Conservation (phyloP, 1,140 invertebrate genomes). For the Diabrotica virgifera region DNA sequence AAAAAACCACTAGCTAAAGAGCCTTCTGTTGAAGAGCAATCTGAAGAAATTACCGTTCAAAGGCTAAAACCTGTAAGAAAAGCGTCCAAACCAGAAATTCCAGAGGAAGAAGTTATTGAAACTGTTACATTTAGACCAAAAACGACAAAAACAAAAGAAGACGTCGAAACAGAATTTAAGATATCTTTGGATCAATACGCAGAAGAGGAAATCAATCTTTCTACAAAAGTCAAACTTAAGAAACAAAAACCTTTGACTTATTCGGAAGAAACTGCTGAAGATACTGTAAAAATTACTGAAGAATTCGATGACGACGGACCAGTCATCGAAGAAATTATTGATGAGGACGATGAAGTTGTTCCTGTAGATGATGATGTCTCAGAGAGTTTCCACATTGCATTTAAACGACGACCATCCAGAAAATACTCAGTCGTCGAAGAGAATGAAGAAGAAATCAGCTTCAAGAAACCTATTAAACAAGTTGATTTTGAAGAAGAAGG, state of each 20-base stretch:
- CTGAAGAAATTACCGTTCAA: slow-evolving; percentile 70
- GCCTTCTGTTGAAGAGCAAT: slow-evolving; percentile 64
- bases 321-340: slow-evolving; percentile 67
- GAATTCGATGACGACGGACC: slow-evolving; percentile 64
- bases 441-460: slow-evolving; percentile 55
- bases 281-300: slow-evolving; percentile 67
- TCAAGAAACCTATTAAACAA: slow-evolving; percentile 49
- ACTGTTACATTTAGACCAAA: slow-evolving; percentile 70
- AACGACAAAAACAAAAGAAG: slow-evolving; percentile 68
- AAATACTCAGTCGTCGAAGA: slow-evolving; percentile 59
- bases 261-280: slow-evolving; percentile 69
- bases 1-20: slow-evolving; percentile 49
- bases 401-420: slow-evolving; percentile 52
- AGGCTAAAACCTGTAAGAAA: slow-evolving; percentile 65
- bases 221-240: slow-evolving; percentile 75
- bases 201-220: slow-evolving; percentile 82
- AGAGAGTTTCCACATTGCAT: slow-evolving; percentile 54
- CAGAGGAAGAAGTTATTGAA: slow-evolving; percentile 69
- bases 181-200: slow-evolving; percentile 79
- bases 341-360: slow-evolving; percentile 59
- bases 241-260: slow-evolving; percentile 67
- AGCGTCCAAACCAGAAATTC: slow-evolving; percentile 60
- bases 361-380: slow-evolving; percentile 60
- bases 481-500: slow-evolving; percentile 54
- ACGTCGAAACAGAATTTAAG: slow-evolving; percentile 82